Base-by-base conservation (phyloP, 2,888 invertebrate species). In the Brachynemurus nebulosus region DNA sequence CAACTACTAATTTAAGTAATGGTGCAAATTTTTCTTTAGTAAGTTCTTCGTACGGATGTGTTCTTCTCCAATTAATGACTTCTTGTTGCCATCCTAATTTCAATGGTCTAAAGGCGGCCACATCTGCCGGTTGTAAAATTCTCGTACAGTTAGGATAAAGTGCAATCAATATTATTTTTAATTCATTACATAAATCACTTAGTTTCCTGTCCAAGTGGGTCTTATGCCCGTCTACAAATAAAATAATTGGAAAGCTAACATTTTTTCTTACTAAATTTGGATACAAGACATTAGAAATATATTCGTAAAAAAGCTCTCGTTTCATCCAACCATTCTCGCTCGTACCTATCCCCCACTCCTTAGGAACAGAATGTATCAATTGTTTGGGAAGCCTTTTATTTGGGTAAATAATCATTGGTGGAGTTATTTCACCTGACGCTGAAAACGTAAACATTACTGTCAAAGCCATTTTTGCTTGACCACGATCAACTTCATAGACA, bases 181-280 rank as follows among this genome's bases (percentile, higher is more conserved):
- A 23, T 38, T 47, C 14, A 8, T 23, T 35, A 43, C 50, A 49
- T 4, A 51, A 27, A 17, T 4, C 33, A 48, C 50, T 50, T 25
- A 50, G 12, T 21, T 49, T 39, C 39, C 49, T 49, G 20, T 46
- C 45, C 17, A 45, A 30, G 35, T 51, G 50, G 5, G 47, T 45
- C 12, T 38, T 47, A 35, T 50, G 52, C 4, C 59, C 58, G 46
- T 61, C 59, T 40, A 63, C 52, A 48, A 60, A 60, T 18, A 59
- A 42, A 49, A 63, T 52, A 1, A 62, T 45, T 3, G 59, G 58
- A 42, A 60, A 57, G n/a, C n/a, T n/a, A n/a, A n/a, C n/a, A n/a
- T n/a, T n/a, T n/a, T n/a, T n/a, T n/a, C n/a, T n/a, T n/a, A n/a
- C n/a, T n/a, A n/a, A n/a, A n/a, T n/a, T n/a, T n/a, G n/a, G n/a